These are phyloP conservation scores for Acrocera orbiculus DNA, from an alignment of 2,888 invertebrate species.

Conservation along the genomic window DNA sequence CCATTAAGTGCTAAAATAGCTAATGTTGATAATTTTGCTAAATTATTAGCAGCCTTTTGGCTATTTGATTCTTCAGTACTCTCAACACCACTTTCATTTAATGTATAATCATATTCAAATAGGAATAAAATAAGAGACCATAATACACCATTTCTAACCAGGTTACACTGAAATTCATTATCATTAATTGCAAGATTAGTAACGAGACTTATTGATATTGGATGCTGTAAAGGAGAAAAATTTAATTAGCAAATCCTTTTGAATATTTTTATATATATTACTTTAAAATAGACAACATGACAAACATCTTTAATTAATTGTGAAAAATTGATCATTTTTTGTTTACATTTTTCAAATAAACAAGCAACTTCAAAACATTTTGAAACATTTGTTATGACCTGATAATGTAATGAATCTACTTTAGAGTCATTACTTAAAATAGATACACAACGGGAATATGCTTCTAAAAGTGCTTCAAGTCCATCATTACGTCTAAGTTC, in stretches of 20 bases:
- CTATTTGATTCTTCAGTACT: slow-evolving; percentile 69
- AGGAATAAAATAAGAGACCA: slow-evolving; percentile 82
- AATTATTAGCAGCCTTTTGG: slow-evolving; percentile 79
- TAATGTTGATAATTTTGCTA: slow-evolving; percentile 71
- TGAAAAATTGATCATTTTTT: slow-evolving; percentile 72
- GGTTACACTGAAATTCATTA: slow-evolving; percentile 58
- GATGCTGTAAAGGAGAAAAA: slow-evolving; percentile 37
- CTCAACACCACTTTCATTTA: slow-evolving; percentile 90
- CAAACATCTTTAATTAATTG: slow-evolving; percentile 73
- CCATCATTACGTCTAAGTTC: slow-evolving; percentile 89
- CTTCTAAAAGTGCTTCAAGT: slow-evolving; percentile 67
- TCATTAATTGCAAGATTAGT: slow-evolving; percentile 75
- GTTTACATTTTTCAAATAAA: slow-evolving; percentile 77
- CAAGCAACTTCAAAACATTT: slow-evolving; percentile 93
- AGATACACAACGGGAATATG: slow-evolving; percentile 85
- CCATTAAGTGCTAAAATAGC: slow-evolving; percentile 73
- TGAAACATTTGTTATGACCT: slow-evolving; percentile 82
- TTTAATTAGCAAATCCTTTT: not conserved
- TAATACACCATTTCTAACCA: slow-evolving; percentile 71
- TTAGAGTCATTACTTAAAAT: slow-evolving; percentile 67
- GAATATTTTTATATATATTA: slow-evolving; percentile 21
- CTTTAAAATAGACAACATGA: slow-evolving; percentile 70
- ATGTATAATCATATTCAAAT: slow-evolving; percentile 91
- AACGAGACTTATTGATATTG: slow-evolving; percentile 79
- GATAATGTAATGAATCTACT: slow-evolving; percentile 62